Evolutionary conservation across 2,113 vertebrate species (phyloP), one percentile per base, ranked within the genome.

Genomic region (Rafetus swinhoei): DNA sequence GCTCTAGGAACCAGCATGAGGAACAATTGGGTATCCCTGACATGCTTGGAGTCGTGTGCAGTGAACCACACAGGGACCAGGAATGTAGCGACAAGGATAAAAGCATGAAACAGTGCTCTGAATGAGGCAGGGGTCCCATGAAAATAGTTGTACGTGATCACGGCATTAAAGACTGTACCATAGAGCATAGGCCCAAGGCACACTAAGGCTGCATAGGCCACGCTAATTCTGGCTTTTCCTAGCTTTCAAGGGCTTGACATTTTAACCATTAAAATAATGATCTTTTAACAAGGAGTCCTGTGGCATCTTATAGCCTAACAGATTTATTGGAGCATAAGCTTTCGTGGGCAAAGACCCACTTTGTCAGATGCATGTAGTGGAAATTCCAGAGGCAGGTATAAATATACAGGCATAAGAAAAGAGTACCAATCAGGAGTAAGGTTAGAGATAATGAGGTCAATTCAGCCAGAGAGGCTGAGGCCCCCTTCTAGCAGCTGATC

Each of bases 91-190:
- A 60, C 79, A 95, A 80, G 79, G 89, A 95, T 56, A 56, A 94
- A 97, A 92, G 32, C 95, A 94, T 96, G 93, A 90, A 97, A 96
- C 90, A 94, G 69, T 55, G 85, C 93, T 86, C 85, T 83, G 91
- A 88, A 92, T 87, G 90, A 96, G 95, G 86, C 82, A 93, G 32
- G 83, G 95, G 87, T 89, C 85, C 81, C 94, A 81, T 89, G 96
- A 90, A 87, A 95, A 92, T 89, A 95, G 53, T 93, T 95, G 87
- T 53, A 93, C 62, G 89, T 50, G 95, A 59, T 24, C 57, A 59
- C 10, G 22, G 22, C 22, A 24, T 50, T 92, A 69, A 95, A 92
- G 81, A 84, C 60, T 86, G 83, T 79, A 95, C 94, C 92, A 84
- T 95, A 95, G 95, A 89, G 85, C 69, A 79, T 91, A 95, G 92